phyloP scores from a whole-genome alignment of 2,797 vertebrate genomes.

The Lateolabrax maculatus region DNA sequence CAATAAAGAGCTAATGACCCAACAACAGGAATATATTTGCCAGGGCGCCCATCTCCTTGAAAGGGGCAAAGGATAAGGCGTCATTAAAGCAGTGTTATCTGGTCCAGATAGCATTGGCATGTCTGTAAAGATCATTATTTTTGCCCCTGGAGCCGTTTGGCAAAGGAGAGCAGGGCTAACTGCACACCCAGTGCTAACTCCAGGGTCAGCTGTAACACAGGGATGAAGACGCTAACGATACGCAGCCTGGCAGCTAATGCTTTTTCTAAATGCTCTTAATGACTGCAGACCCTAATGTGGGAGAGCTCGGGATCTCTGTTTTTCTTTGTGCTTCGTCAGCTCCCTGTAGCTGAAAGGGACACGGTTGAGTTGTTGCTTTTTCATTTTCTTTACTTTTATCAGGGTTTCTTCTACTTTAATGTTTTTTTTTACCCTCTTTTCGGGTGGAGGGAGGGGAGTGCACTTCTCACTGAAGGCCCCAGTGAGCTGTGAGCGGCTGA shows the following conservation, averaged over 20 bases:
- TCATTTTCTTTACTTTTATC: slow-evolving; percentile 47
- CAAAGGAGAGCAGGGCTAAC: slow-evolving; percentile 74
- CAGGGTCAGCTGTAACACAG: slow-evolving; percentile 76
- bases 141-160: slow-evolving; percentile 85
- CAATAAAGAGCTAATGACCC: slow-evolving; percentile 85
- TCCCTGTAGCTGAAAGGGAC: slow-evolving; percentile 58
- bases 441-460: slow-evolving; percentile 13
- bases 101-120: slow-evolving; percentile 86
- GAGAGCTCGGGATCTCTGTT: slow-evolving; percentile 57
- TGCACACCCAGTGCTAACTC: slow-evolving; percentile 73
- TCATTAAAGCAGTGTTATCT: slow-evolving; percentile 86
- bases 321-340: slow-evolving; percentile 68
- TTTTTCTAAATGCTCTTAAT: slow-evolving; percentile 83
- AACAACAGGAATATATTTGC: slow-evolving; percentile 82
- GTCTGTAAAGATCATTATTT: slow-evolving; percentile 88
- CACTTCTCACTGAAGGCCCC: slow-evolving; percentile 48
- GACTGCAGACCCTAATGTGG: slow-evolving; percentile 65
- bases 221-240: slow-evolving; percentile 81
- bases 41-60: slow-evolving; percentile 78
- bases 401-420: slow-evolving; percentile 42
- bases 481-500: slow-evolving; percentile 44
- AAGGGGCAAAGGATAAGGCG: slow-evolving; percentile 84
- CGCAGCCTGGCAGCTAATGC: slow-evolving; percentile 80
- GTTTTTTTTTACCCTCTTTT: slow-evolving; percentile 11
- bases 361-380: slow-evolving; percentile 44